phyloP scores from a whole-genome alignment of 2,888 invertebrate genomes.

The Troilus luridus region DNA sequence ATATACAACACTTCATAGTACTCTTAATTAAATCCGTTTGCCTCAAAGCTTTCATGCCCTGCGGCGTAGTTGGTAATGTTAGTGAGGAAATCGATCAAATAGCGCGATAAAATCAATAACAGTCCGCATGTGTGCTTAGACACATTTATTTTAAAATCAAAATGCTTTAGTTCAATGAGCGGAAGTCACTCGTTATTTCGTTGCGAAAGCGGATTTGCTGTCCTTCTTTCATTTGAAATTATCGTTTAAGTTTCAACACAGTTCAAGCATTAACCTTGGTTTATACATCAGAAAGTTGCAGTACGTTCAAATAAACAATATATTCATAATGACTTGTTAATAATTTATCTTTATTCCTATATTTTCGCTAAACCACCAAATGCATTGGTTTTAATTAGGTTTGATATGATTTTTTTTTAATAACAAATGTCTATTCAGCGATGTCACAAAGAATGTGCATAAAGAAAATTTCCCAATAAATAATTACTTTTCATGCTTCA shows the following conservation, averaged over 20 bases:
- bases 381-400: too few species aligned
- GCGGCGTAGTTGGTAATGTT: neutral
- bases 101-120: neutral
- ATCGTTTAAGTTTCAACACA: neutral
- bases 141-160: neutral
- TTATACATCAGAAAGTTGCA: neutral
- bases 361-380: too few species aligned
- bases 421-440: too few species aligned
- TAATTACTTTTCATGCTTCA: too few species aligned
- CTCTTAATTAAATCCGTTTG: neutral
- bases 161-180: neutral
- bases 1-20: too few species aligned
- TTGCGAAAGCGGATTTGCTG: constrained; percentile 12
- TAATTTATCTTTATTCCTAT: too few species aligned
- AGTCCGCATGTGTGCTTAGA: neutral
- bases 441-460: too few species aligned
- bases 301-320: neutral
- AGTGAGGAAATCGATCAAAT: neutral
- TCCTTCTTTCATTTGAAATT: neutral
- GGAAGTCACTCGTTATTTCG: neutral
- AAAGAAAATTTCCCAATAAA: too few species aligned
- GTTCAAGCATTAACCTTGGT: neutral
- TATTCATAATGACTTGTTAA: too few species aligned
- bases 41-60: neutral
- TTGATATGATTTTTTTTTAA: too few species aligned